Base-by-base conservation (phyloP, 2,888 invertebrate genomes). In the Stegophylla sp. region DNA sequence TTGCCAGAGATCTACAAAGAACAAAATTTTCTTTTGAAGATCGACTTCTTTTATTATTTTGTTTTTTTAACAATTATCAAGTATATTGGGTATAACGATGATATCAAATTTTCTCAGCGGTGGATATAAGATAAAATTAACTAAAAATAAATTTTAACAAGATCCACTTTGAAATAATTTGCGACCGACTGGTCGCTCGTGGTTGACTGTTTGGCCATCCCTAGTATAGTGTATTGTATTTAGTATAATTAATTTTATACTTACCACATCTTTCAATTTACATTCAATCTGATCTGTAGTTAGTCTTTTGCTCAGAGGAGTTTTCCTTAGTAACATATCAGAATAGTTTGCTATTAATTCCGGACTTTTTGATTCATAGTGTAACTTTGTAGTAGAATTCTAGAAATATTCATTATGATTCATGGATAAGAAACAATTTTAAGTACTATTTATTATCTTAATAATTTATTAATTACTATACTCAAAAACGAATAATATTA, bases 271-370 rank as follows among this genome's bases (percentile, higher is more conserved):
- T 86, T 90, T 92, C 83, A 99, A 89, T 85, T 97, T 92, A 83
- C 91, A 91, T 88, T 99, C 98, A 84, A 99, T 97, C 88, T 99
- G 96, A 86, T 99, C 98, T 83, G 94, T 94, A 23, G 97, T 97
- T 83, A 99, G 90, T 84, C 95, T 92, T 88, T 98, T 98, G 88
- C 97, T 97, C 83, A 98, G 88, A 41, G 97, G 96, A 76, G 98
- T 98, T 86, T 97, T 95, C 84, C 99, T 90, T 85, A 99, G 89
- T 85, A 99, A 89, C 95, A 99, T 96, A 91, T 99, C 99, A 91
- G 99, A 99, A 90, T 97, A 99, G 88, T 98, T 99, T 77, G 99
- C 99, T 85, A 99, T 89, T 82, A 99, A 90, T 88, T 99, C 99
- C 0, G 99, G 99, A 87, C 98, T 99, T 87, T 97, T 97, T 84